Evolutionary conservation across 2,113 vertebrate genomes (phyloP), one percentile per base, ranked within the genome.

Genomic region (Oriolus oriolus): DNA sequence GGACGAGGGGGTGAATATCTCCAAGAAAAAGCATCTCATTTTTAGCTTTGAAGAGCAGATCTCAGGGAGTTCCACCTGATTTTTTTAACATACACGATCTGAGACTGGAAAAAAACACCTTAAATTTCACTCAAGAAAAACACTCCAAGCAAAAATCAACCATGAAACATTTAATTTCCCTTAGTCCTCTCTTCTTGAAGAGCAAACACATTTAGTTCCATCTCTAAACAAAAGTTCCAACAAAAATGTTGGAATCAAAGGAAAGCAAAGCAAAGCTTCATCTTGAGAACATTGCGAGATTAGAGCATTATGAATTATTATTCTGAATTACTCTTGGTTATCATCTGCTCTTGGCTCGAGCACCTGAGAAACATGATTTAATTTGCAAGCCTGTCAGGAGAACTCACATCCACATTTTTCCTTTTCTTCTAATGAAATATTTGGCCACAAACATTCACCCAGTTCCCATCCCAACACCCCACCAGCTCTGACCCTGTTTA

Each of bases 341-440:
- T 89, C 69, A 78, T 89, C 87, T 93, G 54, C 56, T 78, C 61
- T 91, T 96, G 90, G 87, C 92, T 81, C 53, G 78, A 82, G 41
- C 60, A 94, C 90, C 95, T 96, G 87, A 91, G 60, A 68, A 82
- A 59, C 45, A 47, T 16, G 16, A 75, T 76, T 87, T 93, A 41
- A 75, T 88, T 65, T 68, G 31, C 82, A 80, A 85, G 41, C 85
- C 66, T 65, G 70, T 82, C 70, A 90, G 75, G 49, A 31, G 24
- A 16, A 79, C 37, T 91, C 57, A 0, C 44, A 68, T 53, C 37
- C 65, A 84, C 42, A 2, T 41, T 54, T 68, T 70, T 45, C n/a
- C 28, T 68, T 78, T 73, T 69, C 59, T 84, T 37, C 56, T 84
- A 42, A 79, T 47, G 71, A 84, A 89, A 66, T 63, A 78, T 61